Percentiles rank a stretch among this genome's conserved stretches.
phyloP scores from a whole-genome alignment of 2,113 vertebrate genomes.

The Melozone crissalis region DNA sequence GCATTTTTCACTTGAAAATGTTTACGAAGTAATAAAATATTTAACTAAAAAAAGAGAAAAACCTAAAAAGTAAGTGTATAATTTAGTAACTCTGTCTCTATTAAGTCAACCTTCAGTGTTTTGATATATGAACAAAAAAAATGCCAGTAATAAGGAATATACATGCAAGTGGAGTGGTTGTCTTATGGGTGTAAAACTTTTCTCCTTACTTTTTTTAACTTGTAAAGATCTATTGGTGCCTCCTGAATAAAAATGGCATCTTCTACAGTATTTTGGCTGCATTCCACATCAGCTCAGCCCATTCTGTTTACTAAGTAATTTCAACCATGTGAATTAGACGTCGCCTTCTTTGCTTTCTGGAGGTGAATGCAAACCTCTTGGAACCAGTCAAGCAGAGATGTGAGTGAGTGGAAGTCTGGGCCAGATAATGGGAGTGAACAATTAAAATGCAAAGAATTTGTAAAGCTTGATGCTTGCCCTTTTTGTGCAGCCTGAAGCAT shows the following conservation, averaged over 20 bases:
- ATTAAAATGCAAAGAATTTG: neutral
- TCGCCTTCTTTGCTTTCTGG: neutral
- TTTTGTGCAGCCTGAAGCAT: neutral
- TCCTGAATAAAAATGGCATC: neutral
- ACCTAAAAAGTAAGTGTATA: neutral
- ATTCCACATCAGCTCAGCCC: neutral
- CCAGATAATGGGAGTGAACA: neutral
- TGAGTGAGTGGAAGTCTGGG: neutral
- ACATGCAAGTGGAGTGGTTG: neutral
- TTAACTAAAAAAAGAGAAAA: neutral
- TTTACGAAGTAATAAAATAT: neutral
- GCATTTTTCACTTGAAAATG: neutral
- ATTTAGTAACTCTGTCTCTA: neutral
- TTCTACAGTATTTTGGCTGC: neutral
- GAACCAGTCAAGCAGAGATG: neutral
- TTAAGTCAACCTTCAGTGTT: neutral
- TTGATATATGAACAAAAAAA: neutral
- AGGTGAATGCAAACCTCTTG: neutral
- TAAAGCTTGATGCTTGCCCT: neutral
- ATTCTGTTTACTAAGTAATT: neutral
- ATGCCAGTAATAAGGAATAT: neutral
- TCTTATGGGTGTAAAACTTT: neutral
- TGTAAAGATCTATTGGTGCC: neutral
- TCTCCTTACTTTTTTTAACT: neutral
- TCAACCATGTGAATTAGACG: neutral